Conservation (phyloP, 1,140 invertebrate genomes). For the Bombus polaris region DNA sequence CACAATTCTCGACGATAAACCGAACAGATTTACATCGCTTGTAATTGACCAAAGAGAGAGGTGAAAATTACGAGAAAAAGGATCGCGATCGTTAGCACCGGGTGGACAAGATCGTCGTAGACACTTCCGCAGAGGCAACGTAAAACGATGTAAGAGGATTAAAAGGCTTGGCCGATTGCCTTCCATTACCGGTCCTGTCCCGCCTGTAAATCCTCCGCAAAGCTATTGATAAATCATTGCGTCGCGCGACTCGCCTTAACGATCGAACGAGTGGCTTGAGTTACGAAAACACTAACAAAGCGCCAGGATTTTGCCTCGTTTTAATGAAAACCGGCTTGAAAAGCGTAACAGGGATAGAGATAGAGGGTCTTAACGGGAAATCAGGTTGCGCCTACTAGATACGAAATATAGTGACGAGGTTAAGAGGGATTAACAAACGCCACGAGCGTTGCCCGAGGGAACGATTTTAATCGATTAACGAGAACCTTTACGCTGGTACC, state of each 20-base stretch:
- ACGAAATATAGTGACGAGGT: neutral
- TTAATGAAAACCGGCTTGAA: conserved; percentile 3
- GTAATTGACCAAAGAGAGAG: neutral
- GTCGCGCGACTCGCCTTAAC: conserved; percentile 57
- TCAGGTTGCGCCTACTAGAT: neutral
- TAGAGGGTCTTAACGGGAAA: neutral
- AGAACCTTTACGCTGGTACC: neutral
- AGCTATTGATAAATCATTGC: conserved; percentile 66
- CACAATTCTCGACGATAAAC: neutral
- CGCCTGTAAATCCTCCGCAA: conserved; percentile 61
- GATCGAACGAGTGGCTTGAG: conserved; percentile 22
- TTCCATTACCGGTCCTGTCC: conserved; percentile 62
- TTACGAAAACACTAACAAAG: conserved; percentile 52
- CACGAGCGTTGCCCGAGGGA: neutral
- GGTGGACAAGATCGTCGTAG: conserved; percentile 22
- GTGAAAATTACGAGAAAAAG: conserved; percentile 22
- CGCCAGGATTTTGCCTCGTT: neutral
- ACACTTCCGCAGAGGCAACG: conserved; percentile 55
- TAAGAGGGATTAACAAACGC: conserved; percentile 16
- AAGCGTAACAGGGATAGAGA: too few relatives aligned
- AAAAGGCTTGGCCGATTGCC: conserved; percentile 62
- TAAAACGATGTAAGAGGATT: conserved; percentile 69
- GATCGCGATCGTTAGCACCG: conserved; percentile 10
- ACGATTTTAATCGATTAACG: conserved; percentile 36
- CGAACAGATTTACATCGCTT: neutral